These are phyloP conservation scores for Mystacornis crossleyi DNA, from an alignment of 2,113 vertebrate species.

Conservation along the genomic window DNA sequence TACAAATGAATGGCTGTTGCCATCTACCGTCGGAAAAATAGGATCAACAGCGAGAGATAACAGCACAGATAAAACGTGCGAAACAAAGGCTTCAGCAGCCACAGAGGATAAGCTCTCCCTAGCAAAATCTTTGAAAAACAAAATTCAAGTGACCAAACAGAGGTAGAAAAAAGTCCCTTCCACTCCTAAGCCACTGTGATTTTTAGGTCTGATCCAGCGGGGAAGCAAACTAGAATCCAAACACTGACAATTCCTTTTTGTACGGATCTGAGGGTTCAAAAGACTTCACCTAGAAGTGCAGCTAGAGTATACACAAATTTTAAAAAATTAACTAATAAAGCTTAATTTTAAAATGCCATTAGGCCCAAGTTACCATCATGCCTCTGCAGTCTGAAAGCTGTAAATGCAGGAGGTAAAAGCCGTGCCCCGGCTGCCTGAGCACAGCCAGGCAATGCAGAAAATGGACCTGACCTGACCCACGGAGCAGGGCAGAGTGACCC, in stretches of 20 bases:
- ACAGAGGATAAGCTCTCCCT: background rate
- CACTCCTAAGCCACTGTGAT: background rate
- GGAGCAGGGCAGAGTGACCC: background rate
- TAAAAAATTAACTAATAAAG: background rate
- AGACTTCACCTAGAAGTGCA: background rate
- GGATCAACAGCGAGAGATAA: background rate
- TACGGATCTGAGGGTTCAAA: accelerated
- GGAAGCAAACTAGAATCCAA: background rate
- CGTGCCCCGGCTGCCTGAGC: background rate
- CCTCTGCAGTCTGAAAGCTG: background rate
- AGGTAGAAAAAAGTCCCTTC: background rate
- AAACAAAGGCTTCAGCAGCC: background rate
- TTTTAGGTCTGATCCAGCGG: background rate
- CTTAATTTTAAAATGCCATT: background rate
- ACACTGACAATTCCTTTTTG: background rate
- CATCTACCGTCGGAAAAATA: conserved; percentile 73
- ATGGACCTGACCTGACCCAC: background rate
- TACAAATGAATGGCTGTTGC: conserved; percentile 71
- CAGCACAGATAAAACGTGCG: background rate
- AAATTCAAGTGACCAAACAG: background rate
- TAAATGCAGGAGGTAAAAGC: background rate
- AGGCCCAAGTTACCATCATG: accelerated
- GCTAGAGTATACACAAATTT: background rate
- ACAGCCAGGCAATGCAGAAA: accelerated
- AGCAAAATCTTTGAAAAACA: background rate